These are phyloP conservation scores for Punctoribates punctum DNA, from an alignment of 2,888 invertebrate genomes.

Conservation along the genomic window DNA sequence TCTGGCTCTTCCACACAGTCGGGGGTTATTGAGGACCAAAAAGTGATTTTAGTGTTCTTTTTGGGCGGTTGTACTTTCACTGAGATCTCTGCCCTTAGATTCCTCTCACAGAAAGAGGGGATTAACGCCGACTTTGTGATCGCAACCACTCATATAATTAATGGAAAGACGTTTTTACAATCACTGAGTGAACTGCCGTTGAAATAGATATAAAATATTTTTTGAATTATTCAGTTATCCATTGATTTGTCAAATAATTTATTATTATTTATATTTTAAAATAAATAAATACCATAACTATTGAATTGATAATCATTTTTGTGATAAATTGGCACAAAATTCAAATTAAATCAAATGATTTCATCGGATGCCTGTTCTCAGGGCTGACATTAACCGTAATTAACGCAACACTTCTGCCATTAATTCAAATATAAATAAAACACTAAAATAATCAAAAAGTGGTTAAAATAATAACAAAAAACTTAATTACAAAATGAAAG, in stretches of 20 bases:
- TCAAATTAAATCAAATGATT: no score
- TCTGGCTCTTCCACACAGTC: constrained; percentile 52
- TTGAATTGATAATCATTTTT: background rate
- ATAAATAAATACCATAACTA: background rate
- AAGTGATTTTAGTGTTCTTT: constrained; percentile 83
- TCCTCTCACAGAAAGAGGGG: constrained; percentile 60
- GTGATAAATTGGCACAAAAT: no score
- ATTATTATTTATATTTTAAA: background rate
- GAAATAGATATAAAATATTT: background rate
- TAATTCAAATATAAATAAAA: no score
- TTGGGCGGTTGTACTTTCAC: constrained; percentile 96
- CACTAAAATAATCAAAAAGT: background rate
- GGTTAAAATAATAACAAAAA: constrained; percentile 7
- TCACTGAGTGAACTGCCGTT: constrained; percentile 52
- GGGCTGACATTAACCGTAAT: no score
- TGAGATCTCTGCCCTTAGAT: constrained; percentile 67
- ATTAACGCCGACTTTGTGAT: constrained; percentile 81
- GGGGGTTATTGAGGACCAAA: constrained; percentile 52
- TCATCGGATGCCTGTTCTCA: no score
- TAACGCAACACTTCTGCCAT: no score
- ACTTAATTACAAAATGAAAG: background rate
- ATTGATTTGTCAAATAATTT: no score
- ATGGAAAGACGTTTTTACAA: constrained; percentile 78
- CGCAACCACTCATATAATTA: constrained; percentile 86
- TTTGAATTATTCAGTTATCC: background rate